A percentile compares a stretch with the other conserved stretches of the same genome.
Conservation (phyloP, 2,888 invertebrate genomes). For the Anarsia innoxiella region DNA sequence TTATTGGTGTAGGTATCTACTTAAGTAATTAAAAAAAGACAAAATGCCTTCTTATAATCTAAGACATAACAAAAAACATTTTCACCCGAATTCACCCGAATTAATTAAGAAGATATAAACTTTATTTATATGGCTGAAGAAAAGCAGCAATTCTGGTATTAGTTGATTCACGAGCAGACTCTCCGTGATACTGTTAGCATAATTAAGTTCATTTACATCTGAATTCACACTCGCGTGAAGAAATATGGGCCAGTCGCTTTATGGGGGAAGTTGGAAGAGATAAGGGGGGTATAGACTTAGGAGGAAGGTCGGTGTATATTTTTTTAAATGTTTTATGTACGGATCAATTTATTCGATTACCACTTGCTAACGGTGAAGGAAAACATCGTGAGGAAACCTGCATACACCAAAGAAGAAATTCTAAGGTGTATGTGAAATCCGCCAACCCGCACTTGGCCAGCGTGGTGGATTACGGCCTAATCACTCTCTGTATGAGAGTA, state of each 20-base stretch:
- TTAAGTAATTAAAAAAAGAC: neutral
- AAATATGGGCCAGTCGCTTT: conserved; percentile 4
- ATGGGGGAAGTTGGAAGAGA: conserved; percentile 5
- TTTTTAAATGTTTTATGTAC: neutral
- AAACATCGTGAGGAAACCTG: neutral
- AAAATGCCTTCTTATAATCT: neutral
- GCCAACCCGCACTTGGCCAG: neutral
- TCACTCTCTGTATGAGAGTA: too few relatives aligned
- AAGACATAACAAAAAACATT: neutral
- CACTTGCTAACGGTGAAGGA: too few relatives aligned
- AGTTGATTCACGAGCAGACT: neutral
- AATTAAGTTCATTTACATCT: conserved; percentile 4
- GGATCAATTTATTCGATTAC: too few relatives aligned
- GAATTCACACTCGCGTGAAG: conserved; percentile 1
- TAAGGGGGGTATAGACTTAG: neutral
- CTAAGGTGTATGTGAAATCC: neutral
- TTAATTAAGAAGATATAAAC: too few relatives aligned
- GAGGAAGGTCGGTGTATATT: neutral
- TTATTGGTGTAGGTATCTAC: neutral
- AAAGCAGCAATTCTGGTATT: neutral
- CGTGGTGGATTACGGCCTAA: too few relatives aligned
- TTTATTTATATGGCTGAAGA: too few relatives aligned
- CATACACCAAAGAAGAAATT: neutral
- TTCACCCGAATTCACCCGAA: too few relatives aligned
- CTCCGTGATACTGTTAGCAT: neutral